These are phyloP conservation scores for Cinara cedri DNA, from an alignment of 2,888 invertebrate species.

Conservation along the genomic window DNA sequence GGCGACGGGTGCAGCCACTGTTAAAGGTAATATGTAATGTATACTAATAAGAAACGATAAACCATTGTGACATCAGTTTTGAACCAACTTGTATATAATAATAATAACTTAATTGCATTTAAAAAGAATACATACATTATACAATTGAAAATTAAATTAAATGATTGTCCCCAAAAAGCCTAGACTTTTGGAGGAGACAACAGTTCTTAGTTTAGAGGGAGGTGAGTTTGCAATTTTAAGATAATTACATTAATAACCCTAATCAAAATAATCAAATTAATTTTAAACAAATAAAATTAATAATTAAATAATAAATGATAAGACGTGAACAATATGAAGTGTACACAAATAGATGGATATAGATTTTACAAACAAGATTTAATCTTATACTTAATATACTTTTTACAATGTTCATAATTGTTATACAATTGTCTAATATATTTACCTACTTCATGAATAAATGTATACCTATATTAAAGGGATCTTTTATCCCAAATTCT, in stretches of 20 bases:
- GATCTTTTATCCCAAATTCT: neutral
- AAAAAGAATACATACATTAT: too few relatives aligned
- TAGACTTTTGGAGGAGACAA: too few relatives aligned
- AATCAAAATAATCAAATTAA: neutral
- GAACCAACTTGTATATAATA: too few relatives aligned
- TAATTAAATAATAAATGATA: neutral
- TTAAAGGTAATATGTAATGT: too few relatives aligned
- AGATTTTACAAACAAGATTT: neutral
- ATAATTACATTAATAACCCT: neutral
- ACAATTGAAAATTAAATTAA: too few relatives aligned
- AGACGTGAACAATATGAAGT: neutral
- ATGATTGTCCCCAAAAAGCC: too few relatives aligned
- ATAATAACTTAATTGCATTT: too few relatives aligned
- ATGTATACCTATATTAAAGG: neutral
- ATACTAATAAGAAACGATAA: too few relatives aligned
- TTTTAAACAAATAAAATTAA: neutral
- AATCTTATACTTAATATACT: too few relatives aligned
- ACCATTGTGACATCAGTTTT: too few relatives aligned
- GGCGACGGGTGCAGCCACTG: too few relatives aligned
- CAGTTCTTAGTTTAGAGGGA: neutral
- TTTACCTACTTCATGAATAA: neutral
- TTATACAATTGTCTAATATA: neutral
- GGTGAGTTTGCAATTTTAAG: neutral
- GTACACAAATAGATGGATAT: neutral
- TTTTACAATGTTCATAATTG: too few relatives aligned